phyloP scores from a whole-genome alignment of 2,113 vertebrate genomes.

The Melanerpes formicivorus region DNA sequence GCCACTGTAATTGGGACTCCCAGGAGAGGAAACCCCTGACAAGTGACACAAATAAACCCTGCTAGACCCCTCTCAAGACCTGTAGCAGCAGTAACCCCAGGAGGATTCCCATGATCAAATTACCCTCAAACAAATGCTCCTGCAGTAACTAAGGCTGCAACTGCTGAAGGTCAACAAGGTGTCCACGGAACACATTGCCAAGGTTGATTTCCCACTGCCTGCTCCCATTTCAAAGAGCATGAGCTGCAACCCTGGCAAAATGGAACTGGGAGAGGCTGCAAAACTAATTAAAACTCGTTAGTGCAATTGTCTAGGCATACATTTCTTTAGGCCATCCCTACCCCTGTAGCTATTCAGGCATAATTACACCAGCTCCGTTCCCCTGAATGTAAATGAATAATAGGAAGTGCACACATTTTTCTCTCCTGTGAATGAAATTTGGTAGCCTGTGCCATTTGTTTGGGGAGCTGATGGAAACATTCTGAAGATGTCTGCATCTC shows the following conservation, averaged over 20 bases:
- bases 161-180: conserved; percentile 9
- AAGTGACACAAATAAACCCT: conserved; percentile 50
- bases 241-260: neutral
- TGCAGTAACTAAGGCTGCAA: neutral
- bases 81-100: neutral
- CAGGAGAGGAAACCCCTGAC: neutral
- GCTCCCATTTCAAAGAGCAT: neutral
- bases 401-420: neutral
- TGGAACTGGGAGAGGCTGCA: neutral
- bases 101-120: conserved; percentile 27
- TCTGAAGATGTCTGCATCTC: neutral
- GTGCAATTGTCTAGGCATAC: neutral
- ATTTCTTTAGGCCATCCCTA: conserved; percentile 38
- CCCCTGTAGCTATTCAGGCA: conserved; percentile 12
- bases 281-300: conserved; percentile 25
- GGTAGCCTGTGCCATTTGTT: conserved; percentile 8
- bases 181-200: neutral
- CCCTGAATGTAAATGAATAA: conserved; percentile 26
- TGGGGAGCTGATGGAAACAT: conserved; percentile 1
- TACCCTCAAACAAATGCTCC: conserved; percentile 33
- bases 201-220: neutral
- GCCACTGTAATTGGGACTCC: conserved; percentile 14
- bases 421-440: conserved; percentile 23
- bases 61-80: neutral
- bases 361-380: conserved; percentile 13